phyloP scores from a whole-genome alignment of 64 coral and sea anemone genomes.

The Porites australiensis region DNA sequence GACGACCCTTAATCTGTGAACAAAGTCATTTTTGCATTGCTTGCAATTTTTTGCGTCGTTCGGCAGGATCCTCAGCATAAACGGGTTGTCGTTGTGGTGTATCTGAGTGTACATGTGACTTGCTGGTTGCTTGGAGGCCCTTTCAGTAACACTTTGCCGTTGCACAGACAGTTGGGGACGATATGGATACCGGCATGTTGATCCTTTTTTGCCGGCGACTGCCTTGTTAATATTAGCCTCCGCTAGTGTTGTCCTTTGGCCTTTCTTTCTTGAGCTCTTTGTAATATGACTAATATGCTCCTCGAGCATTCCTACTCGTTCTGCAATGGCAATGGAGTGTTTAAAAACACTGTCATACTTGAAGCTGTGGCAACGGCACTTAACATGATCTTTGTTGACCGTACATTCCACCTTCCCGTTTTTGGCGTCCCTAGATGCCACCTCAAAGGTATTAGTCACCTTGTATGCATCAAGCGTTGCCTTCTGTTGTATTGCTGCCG shows the following conservation, averaged over 20 bases:
- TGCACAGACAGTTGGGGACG: slow-evolving; percentile 47
- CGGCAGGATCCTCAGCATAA: slow-evolving; percentile 58
- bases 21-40: slow-evolving; percentile 61
- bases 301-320: slow-evolving; percentile 2
- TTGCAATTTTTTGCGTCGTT: slow-evolving; percentile 51
- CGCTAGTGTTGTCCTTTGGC: neutral
- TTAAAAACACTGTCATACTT: slow-evolving; percentile 29
- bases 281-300: slow-evolving; percentile 3
- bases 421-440: slow-evolving; percentile 8
- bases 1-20: slow-evolving; percentile 35
- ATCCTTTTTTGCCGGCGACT: slow-evolving; percentile 46
- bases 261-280: neutral
- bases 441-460: slow-evolving; percentile 4
- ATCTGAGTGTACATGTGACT: slow-evolving; percentile 55
- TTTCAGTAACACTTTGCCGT: neutral
- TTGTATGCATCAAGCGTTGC: slow-evolving; percentile 7
- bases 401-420: slow-evolving; percentile 1
- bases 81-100: slow-evolving; percentile 73
- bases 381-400: neutral
- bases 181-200: slow-evolving; percentile 37
- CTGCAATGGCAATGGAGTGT: slow-evolving; percentile 26
- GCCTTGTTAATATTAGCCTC: neutral
- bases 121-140: slow-evolving; percentile 43
- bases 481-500: neutral
- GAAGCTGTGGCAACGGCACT: slow-evolving; percentile 10